These are phyloP conservation scores for Zoanthus solanderi DNA, from an alignment of 92 coral and sea anemone genomes.

Conservation along the genomic window DNA sequence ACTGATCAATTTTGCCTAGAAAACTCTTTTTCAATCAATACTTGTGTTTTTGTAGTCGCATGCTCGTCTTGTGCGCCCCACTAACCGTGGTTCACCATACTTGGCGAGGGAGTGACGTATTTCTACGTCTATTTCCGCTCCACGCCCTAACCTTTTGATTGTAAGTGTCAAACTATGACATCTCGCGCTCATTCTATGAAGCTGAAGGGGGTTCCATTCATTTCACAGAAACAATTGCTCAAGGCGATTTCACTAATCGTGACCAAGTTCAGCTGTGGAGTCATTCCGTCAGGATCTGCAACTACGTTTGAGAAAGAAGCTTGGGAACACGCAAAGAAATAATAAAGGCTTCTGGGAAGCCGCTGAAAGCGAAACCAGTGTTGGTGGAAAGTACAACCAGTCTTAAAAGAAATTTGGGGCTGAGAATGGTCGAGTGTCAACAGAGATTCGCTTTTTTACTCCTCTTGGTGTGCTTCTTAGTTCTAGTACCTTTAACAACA, in stretches of 20 bases:
- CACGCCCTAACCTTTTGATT: not conserved
- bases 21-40: not conserved
- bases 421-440: not conserved
- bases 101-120: conserved; percentile 8
- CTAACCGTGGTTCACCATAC: not conserved
- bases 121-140: conserved; percentile 3
- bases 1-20: not conserved
- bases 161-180: conserved; percentile 5
- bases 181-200: not conserved
- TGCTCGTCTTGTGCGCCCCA: not conserved
- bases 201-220: not conserved
- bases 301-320: not conserved
- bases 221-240: not conserved
- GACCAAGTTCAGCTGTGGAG: not conserved
- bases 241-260: not conserved
- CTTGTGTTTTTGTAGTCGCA: not conserved
- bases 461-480: not conserved
- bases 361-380: not conserved
- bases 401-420: not conserved
- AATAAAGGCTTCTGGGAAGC: not conserved
- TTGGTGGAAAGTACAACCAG: not conserved
- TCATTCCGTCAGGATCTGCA: not conserved
- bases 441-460: not conserved
- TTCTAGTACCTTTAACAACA: too few species aligned
- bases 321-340: not conserved